Conservation (phyloP, 2,797 vertebrate genomes). For the Falco berigora region DNA sequence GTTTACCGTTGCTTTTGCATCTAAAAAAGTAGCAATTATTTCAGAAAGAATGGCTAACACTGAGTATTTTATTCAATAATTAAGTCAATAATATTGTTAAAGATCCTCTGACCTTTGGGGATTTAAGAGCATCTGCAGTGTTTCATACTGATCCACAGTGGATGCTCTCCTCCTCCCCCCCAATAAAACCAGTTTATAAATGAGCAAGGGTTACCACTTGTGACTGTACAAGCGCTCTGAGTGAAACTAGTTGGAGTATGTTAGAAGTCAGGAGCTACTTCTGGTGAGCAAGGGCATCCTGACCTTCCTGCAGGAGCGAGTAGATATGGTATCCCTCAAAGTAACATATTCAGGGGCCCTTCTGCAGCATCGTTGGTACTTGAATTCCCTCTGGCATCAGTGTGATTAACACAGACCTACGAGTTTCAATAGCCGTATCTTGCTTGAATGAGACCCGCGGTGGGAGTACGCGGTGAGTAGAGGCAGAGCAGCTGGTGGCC, state of each 20-base stretch:
- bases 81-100: not conserved
- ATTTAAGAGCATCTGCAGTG: not conserved
- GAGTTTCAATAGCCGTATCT: not conserved
- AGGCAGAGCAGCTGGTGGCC: not conserved
- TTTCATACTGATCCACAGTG: not conserved
- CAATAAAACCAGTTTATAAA: not conserved
- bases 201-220: not conserved
- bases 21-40: not conserved
- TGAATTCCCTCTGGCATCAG: not conserved
- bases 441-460: not conserved
- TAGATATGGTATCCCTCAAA: not conserved
- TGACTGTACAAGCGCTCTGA: not conserved
- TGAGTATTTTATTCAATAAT: not conserved
- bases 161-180: not conserved
- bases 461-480: not conserved
- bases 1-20: not conserved
- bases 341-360: accelerated
- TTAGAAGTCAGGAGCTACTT: not conserved
- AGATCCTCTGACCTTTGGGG: not conserved
- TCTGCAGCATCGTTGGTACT: not conserved
- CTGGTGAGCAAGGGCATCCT: not conserved
- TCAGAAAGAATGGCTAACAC: not conserved
- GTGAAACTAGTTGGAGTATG: not conserved
- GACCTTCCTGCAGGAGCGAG: not conserved
- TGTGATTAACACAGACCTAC: not conserved